Evolutionary conservation across 2,113 vertebrate genomes (phyloP).

Genomic region (Mesitornis unicolor): DNA sequence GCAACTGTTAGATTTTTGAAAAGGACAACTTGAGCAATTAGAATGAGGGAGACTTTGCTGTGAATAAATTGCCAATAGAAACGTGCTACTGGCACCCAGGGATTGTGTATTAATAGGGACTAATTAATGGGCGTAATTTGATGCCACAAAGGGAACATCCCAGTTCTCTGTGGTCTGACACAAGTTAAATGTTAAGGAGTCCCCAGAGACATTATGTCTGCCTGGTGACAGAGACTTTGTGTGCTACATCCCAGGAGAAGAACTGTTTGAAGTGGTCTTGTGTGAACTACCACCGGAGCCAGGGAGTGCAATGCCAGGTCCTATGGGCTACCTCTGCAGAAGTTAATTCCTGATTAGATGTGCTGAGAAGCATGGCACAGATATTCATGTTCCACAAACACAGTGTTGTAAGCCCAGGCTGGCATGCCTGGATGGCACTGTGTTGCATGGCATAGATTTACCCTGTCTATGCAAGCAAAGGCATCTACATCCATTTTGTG

Average conservation of each 20-base stretch:
- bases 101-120: neutral
- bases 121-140: conserved; percentile 37
- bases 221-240: neutral
- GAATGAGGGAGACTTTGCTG: neutral
- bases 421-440: neutral
- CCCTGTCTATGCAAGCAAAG: neutral
- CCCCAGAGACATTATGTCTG: neutral
- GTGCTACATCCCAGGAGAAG: neutral
- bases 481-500: neutral
- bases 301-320: neutral
- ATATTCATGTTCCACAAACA: neutral
- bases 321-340: neutral
- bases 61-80: conserved; percentile 32
- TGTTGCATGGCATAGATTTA: neutral
- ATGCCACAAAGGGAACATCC: neutral
- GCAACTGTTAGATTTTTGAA: neutral
- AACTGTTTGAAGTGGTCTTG: neutral
- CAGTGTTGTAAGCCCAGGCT: neutral
- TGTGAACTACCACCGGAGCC: neutral
- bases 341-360: neutral
- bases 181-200: neutral
- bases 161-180: neutral
- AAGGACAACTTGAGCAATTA: neutral
- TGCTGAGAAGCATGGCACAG: neutral
- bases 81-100: neutral